Conservation (phyloP, 2,888 invertebrate species). For the Eristalis intricaria region DNA sequence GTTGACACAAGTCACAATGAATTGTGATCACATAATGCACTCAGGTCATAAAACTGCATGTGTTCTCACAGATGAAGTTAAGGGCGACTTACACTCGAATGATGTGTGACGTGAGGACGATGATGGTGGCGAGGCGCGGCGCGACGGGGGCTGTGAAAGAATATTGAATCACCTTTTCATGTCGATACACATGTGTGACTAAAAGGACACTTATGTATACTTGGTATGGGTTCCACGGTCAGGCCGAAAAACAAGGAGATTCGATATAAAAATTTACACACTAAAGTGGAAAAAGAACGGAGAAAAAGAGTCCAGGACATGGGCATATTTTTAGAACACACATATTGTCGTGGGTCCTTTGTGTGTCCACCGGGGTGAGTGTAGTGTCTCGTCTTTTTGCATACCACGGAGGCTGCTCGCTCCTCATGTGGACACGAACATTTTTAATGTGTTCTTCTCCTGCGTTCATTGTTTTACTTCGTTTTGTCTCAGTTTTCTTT, state of each 20-base stretch:
- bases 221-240: constrained; percentile 40
- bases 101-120: neutral
- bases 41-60: constrained; percentile 71
- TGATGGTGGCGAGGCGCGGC: neutral
- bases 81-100: constrained; percentile 24
- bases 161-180: constrained; percentile 62
- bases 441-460: constrained; percentile 15
- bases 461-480: constrained; percentile 16
- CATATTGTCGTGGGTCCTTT: constrained; percentile 22
- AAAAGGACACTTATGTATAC: constrained; percentile 70
- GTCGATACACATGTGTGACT: constrained; percentile 69
- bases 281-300: neutral
- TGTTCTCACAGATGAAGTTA: constrained; percentile 43
- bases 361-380: constrained; percentile 27
- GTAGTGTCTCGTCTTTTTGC: constrained; percentile 42
- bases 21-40: constrained; percentile 67
- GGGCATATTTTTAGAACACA: constrained; percentile 60
- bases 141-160: constrained; percentile 1
- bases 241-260: constrained; percentile 24
- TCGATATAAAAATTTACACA: constrained; percentile 42
- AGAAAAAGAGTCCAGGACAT: constrained; percentile 35
- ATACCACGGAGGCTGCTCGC: constrained; percentile 42
- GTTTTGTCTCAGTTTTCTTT: constrained; percentile 36
- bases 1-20: neutral
- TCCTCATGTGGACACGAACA: too few species aligned